Conservation (phyloP, 2,888 invertebrate species). For the Lissonota sp. region DNA sequence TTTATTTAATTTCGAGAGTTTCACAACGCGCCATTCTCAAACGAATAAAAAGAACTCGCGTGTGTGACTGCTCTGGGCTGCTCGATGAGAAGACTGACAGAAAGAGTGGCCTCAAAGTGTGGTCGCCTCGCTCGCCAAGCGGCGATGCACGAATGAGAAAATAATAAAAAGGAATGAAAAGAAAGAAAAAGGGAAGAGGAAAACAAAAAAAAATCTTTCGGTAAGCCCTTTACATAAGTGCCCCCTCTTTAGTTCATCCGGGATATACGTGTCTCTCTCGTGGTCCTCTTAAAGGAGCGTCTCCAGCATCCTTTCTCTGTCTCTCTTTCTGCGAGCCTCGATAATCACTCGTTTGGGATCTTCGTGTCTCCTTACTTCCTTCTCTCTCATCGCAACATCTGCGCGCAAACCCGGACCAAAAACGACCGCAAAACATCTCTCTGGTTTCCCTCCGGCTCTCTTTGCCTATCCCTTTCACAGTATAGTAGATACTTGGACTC, state of each 20-base stretch:
- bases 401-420: conserved; percentile 53
- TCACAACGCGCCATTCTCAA: conserved; percentile 36
- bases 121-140: neutral
- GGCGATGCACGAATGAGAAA: neutral
- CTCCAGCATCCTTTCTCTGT: conserved; percentile 31
- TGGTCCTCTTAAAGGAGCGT: neutral
- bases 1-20: conserved; percentile 61
- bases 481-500: neutral
- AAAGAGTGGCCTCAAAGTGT: neutral
- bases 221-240: conserved; percentile 51
- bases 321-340: conserved; percentile 20
- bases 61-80: conserved; percentile 41
- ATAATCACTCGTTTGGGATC: conserved; percentile 57
- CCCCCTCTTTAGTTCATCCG: conserved; percentile 45
- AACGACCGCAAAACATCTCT: conserved; percentile 40
- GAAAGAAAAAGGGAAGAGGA: neutral
- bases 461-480: neutral
- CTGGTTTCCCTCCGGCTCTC: conserved; percentile 35
- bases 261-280: conserved; percentile 11
- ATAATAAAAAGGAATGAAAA: neutral
- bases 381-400: conserved; percentile 48
- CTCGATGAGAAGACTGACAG: conserved; percentile 18
- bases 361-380: conserved; percentile 32
- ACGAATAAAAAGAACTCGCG: conserved; percentile 33
- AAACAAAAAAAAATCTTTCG: conserved; percentile 28